Percentiles rank a stretch among this genome's conserved stretches.
These are phyloP conservation scores for Odocoileus virginianus DNA, from an alignment of 2,113 vertebrate genomes.

Conservation along the genomic window DNA sequence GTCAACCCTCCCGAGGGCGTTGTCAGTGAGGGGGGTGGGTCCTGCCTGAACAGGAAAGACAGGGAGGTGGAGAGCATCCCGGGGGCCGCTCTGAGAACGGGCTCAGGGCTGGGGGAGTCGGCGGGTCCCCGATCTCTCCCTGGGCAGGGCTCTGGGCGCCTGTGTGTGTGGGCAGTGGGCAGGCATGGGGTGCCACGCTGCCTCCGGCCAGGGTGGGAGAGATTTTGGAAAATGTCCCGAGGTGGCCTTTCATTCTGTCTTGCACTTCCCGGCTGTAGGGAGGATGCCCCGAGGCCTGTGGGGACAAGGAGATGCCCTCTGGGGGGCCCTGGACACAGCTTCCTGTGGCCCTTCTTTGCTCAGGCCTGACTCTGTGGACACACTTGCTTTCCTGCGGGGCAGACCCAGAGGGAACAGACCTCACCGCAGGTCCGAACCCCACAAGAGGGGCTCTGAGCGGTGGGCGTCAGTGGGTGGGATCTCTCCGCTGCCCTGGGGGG, in stretches of 20 bases:
- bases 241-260: fast-evolving
- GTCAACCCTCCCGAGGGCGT: fast-evolving
- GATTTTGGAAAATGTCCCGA: fast-evolving
- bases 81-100: fast-evolving
- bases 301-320: fast-evolving
- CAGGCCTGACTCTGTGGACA: fast-evolving
- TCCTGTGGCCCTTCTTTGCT: background rate
- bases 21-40: background rate
- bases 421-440: fast-evolving
- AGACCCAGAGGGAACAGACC: too few species aligned
- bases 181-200: fast-evolving
- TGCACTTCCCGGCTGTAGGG: fast-evolving
- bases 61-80: background rate
- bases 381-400: fast-evolving
- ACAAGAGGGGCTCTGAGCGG: fast-evolving
- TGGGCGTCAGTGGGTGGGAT: background rate
- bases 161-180: background rate
- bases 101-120: background rate
- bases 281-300: fast-evolving
- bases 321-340: background rate
- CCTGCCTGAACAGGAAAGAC: background rate
- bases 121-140: background rate
- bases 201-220: fast-evolving
- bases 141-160: background rate
- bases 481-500: fast-evolving